Evolutionary conservation across 2,888 invertebrate genomes (phyloP).

Genomic region (Brachypalpus laphriformis): DNA sequence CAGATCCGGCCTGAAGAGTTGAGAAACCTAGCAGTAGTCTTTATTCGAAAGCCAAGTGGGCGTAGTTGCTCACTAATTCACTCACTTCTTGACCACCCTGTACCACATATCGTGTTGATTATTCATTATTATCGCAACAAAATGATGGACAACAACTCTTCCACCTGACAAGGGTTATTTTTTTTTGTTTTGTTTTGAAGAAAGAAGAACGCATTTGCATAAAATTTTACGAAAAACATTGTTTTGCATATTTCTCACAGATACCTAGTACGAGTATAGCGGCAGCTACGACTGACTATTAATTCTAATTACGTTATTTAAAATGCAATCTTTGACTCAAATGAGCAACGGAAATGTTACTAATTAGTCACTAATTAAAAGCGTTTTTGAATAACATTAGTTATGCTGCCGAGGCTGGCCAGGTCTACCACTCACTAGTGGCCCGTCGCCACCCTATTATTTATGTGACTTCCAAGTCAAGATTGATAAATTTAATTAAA

Average conservation of each 20-base stretch:
- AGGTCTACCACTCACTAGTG: too few relatives aligned
- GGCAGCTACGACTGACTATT: conserved; percentile 36
- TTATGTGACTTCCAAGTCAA: conserved; percentile 26
- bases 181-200: too few relatives aligned
- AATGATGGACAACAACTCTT: conserved; percentile 15
- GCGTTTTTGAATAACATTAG: conserved; percentile 61
- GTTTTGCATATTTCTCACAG: conserved; percentile 51
- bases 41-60: too few relatives aligned
- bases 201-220: conserved; percentile 33
- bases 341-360: conserved; percentile 64
- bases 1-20: too few relatives aligned
- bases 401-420: too few relatives aligned
- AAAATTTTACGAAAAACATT: conserved; percentile 30
- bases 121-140: conserved; percentile 2
- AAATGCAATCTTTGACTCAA: conserved; percentile 65
- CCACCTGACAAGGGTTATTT: neutral
- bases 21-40: too few relatives aligned
- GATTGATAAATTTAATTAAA: conserved; percentile 67
- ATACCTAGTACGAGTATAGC: neutral
- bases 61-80: too few relatives aligned
- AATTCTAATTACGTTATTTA: conserved; percentile 71
- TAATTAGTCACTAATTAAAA: conserved; percentile 71
- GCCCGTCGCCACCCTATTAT: conserved; percentile 51
- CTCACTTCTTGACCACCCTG: neutral
- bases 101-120: neutral